Conservation (phyloP, 2,797 vertebrate species). For the Gadopsis marmoratus region DNA sequence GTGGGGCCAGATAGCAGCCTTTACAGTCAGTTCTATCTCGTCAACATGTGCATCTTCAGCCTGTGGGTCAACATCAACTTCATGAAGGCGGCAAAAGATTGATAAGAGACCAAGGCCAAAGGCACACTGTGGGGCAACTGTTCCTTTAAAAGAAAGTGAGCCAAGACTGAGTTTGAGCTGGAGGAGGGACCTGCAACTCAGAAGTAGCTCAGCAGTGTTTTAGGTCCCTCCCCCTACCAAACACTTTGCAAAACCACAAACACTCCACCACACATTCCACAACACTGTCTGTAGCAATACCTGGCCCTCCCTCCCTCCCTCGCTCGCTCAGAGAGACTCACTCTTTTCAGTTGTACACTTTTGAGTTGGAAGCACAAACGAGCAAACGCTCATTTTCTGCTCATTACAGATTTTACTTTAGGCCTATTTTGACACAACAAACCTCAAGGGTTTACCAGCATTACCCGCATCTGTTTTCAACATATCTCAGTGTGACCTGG, state of each 20-base stretch:
- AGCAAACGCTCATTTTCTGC: slow-evolving; percentile 1
- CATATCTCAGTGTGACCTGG: slow-evolving; percentile 18
- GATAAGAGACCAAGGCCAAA: slow-evolving; percentile 44
- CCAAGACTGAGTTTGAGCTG: slow-evolving; percentile 43
- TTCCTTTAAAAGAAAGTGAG: slow-evolving; percentile 76
- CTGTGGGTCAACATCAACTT: slow-evolving; percentile 51
- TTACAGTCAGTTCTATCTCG: slow-evolving; percentile 35
- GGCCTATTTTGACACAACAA: neutral
- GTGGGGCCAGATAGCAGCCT: slow-evolving; percentile 39
- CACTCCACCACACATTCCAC: slow-evolving; percentile 81
- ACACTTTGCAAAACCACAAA: slow-evolving; percentile 82
- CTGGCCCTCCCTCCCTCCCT: slow-evolving; percentile 43
- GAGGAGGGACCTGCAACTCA: slow-evolving; percentile 70
- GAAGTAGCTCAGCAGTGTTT: slow-evolving; percentile 68
- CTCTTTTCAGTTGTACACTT: slow-evolving; percentile 29
- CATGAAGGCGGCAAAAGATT: slow-evolving; percentile 23
- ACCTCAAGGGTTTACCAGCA: slow-evolving; percentile 1
- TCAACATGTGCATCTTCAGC: slow-evolving; percentile 23
- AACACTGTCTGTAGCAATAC: slow-evolving; percentile 74
- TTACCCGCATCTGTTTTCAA: slow-evolving; percentile 20
- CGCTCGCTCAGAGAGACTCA: slow-evolving; percentile 21
- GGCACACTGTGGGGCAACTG: slow-evolving; percentile 49
- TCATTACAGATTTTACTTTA: slow-evolving; percentile 2
- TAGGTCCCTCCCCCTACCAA: slow-evolving; percentile 69
- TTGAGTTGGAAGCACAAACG: neutral